These are phyloP conservation scores for Lysandra coridon DNA, from an alignment of 2,888 invertebrate species.

Conservation along the genomic window DNA sequence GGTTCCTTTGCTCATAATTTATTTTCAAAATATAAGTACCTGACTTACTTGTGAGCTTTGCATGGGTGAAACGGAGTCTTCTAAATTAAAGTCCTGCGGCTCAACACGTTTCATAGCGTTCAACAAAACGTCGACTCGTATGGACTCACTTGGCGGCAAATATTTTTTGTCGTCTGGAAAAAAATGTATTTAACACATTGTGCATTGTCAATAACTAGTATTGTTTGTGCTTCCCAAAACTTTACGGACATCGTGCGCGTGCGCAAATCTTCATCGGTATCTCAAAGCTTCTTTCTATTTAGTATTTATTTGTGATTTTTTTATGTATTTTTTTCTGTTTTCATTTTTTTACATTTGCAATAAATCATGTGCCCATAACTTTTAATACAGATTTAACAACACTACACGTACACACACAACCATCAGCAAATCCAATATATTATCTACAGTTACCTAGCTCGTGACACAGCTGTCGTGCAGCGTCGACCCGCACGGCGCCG, in stretches of 20 bases:
- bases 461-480: slow-evolving; percentile 61
- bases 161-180: slow-evolving; percentile 65
- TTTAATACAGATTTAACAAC: too few relatives aligned
- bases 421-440: background rate
- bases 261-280: too few relatives aligned
- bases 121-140: slow-evolving; percentile 66
- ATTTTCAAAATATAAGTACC: too few relatives aligned
- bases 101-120: slow-evolving; percentile 61
- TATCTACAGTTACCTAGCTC: slow-evolving; percentile 53
- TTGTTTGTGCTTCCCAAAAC: too few relatives aligned
- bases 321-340: too few relatives aligned
- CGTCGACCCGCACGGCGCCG: slow-evolving; percentile 67
- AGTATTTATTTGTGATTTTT: too few relatives aligned
- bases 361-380: too few relatives aligned
- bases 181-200: background rate
- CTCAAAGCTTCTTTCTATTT: too few relatives aligned
- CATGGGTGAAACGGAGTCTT: slow-evolving; percentile 54
- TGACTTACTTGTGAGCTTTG: slow-evolving; percentile 57
- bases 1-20: too few relatives aligned
- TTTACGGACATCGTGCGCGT: too few relatives aligned
- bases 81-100: slow-evolving; percentile 67
- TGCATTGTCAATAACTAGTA: too few relatives aligned
- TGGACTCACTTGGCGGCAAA: slow-evolving; percentile 65
- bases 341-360: too few relatives aligned
- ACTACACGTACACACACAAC: background rate